phyloP scores from a whole-genome alignment of 2,888 invertebrate species.

The Ormia ochracea region DNA sequence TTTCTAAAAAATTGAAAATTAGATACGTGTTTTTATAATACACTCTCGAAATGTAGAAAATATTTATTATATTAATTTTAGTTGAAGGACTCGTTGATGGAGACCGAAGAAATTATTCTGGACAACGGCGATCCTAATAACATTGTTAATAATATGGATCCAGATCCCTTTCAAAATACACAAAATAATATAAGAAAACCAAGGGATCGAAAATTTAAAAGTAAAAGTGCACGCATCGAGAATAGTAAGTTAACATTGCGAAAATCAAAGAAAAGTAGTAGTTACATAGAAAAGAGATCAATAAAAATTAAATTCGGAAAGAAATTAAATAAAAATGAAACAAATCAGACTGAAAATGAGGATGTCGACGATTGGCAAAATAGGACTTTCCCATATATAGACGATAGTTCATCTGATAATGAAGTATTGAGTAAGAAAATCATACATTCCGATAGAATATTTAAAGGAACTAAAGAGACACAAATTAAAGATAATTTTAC shows the following conservation, averaged over 20 bases:
- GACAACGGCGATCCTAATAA: constrained; percentile 22
- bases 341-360: background rate
- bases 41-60: too few relatives aligned
- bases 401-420: constrained; percentile 36
- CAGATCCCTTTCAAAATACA: constrained; percentile 66
- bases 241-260: background rate
- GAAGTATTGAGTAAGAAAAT: constrained; percentile 39
- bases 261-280: constrained; percentile 23
- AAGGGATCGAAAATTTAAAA: background rate
- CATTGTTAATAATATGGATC: constrained; percentile 31
- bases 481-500: background rate
- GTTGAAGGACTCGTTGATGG: constrained; percentile 64
- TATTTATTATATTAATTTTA: constrained; percentile 18
- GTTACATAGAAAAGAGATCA: background rate
- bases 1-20: too few relatives aligned
- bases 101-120: constrained; percentile 65
- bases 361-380: constrained; percentile 11
- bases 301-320: background rate
- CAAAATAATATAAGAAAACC: constrained; percentile 13
- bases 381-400: constrained; percentile 4
- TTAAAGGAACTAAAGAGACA: background rate
- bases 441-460: background rate
- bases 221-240: background rate
- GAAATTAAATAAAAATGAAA: background rate
- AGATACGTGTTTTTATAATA: too few relatives aligned